A percentile compares a stretch with the other conserved stretches of the same genome.
These are phyloP conservation scores for Dromas ardeola DNA, from an alignment of 2,113 vertebrate species.

Conservation along the genomic window DNA sequence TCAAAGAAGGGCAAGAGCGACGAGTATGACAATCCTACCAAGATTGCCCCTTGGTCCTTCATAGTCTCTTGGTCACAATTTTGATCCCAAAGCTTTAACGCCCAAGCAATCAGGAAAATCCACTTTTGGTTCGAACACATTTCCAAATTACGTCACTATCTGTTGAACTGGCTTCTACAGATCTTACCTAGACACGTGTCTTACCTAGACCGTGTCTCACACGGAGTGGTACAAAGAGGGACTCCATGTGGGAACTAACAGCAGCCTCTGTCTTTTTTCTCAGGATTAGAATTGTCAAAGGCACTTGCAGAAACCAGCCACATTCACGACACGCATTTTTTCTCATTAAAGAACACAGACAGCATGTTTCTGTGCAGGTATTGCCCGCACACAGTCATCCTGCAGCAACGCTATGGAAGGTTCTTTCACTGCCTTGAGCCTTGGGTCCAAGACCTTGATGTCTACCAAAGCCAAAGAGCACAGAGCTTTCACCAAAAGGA, in stretches of 20 bases:
- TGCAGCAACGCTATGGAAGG: neutral
- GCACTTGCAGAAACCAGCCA: neutral
- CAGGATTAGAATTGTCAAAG: neutral
- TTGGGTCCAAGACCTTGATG: neutral
- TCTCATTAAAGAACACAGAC: neutral
- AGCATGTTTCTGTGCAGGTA: neutral
- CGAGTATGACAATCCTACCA: neutral
- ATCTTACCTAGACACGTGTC: neutral
- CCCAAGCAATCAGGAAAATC: neutral
- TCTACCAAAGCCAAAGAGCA: neutral
- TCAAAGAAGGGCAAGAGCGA: neutral
- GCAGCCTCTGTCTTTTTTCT: neutral
- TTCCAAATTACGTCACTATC: neutral
- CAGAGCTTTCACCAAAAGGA: neutral
- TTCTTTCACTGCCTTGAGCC: neutral
- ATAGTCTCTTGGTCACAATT: neutral
- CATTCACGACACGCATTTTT: fast-evolving
- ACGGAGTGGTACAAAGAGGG: neutral
- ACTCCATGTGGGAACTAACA: neutral
- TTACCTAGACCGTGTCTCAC: neutral
- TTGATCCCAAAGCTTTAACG: neutral
- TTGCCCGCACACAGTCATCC: neutral
- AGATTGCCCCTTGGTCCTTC: neutral
- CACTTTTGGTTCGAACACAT: neutral
- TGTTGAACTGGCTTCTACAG: neutral